These are phyloP conservation scores for Rhinophrynus dorsalis DNA, from an alignment of 2,797 vertebrate genomes.

Conservation along the genomic window DNA sequence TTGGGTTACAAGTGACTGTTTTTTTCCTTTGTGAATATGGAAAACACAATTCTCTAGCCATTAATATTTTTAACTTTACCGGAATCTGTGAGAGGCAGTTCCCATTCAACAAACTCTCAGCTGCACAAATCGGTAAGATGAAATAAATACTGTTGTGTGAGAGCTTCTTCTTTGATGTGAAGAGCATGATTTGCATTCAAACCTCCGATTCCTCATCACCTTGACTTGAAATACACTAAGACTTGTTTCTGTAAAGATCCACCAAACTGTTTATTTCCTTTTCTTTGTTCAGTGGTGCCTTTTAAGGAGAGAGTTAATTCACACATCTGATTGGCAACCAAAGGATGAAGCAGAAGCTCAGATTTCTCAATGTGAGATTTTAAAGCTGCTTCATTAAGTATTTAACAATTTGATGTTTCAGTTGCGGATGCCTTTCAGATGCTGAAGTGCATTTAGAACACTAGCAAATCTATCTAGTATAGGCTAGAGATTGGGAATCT, in stretches of 20 bases:
- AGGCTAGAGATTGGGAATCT: background rate
- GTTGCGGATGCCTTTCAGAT: slow-evolving; percentile 36
- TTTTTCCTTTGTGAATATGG: too few species aligned
- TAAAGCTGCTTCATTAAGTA: slow-evolving; percentile 55
- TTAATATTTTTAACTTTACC: background rate
- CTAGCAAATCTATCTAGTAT: slow-evolving; percentile 24
- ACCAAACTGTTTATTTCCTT: background rate
- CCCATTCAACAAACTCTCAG: background rate
- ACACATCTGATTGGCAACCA: slow-evolving; percentile 23
- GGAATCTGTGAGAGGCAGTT: background rate
- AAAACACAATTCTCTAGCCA: background rate
- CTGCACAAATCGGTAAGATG: background rate
- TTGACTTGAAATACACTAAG: too few species aligned
- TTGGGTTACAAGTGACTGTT: too few species aligned
- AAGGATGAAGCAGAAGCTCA: slow-evolving; percentile 28
- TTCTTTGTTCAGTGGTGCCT: background rate
- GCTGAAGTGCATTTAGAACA: slow-evolving; percentile 23
- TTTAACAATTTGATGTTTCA: slow-evolving; percentile 47
- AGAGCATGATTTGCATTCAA: too few species aligned
- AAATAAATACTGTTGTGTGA: background rate
- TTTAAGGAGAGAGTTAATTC: slow-evolving; percentile 15
- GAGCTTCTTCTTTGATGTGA: too few species aligned
- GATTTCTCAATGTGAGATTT: slow-evolving; percentile 43
- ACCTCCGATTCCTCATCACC: too few species aligned
- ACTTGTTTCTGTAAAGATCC: background rate